Evolutionary conservation across 1,140 invertebrate species (phyloP).

Genomic region (Nephila pilipes): DNA sequence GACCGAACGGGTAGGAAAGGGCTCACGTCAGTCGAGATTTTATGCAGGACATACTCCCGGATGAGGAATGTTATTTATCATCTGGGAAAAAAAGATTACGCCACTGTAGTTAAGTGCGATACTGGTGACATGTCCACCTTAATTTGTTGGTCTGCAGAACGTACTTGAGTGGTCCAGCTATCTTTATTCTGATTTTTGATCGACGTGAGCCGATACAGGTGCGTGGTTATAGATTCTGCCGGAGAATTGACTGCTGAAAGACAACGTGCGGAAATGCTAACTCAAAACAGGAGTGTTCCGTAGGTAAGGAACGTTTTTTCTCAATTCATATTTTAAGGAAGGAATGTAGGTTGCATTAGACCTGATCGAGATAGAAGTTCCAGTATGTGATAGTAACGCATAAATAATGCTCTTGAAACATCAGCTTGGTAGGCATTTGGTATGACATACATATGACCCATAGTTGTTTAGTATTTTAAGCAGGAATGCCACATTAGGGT

Average conservation of each 20-base stretch:
- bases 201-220: background rate
- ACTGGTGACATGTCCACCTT: conserved; percentile 7
- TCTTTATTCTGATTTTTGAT: background rate
- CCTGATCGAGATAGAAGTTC: background rate
- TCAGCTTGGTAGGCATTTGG: too few species aligned
- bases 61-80: background rate
- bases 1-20: background rate
- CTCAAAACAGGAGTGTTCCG: conserved; percentile 26
- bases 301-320: background rate
- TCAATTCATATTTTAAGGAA: background rate
- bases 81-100: background rate
- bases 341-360: background rate
- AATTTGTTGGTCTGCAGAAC: background rate
- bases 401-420: too few species aligned
- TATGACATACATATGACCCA: too few species aligned
- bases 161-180: background rate
- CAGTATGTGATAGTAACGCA: background rate
- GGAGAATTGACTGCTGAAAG: background rate
- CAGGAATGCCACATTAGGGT: too few species aligned
- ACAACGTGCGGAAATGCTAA: background rate
- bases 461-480: too few species aligned
- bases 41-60: background rate
- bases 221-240: background rate
- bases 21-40: background rate
- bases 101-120: background rate